A percentile compares a stretch with the other conserved stretches of the same genome.
Evolutionary conservation across 2,797 vertebrate genomes (phyloP).

Genomic region (Coregonus sp.): DNA sequence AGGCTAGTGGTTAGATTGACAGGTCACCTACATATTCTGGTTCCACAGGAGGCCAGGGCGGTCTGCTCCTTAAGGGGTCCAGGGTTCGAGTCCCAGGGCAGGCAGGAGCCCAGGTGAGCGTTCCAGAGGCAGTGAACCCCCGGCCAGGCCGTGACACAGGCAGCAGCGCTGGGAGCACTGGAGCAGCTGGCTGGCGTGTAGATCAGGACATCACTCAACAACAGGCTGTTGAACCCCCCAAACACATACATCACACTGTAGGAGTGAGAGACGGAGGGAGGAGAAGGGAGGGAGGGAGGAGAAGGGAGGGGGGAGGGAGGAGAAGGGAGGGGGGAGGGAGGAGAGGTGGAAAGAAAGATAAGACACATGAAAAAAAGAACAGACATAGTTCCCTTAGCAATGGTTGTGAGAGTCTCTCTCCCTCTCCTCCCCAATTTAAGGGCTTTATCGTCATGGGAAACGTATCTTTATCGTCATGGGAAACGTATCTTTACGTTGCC

Average conservation of each 20-base stretch:
- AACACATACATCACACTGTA: conserved; percentile 92
- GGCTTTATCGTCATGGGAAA: too few species aligned
- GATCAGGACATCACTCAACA: conserved; percentile 87
- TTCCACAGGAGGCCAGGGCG: conserved; percentile 70
- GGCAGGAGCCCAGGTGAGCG: conserved; percentile 61
- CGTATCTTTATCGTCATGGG: too few species aligned
- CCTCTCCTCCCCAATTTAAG: too few species aligned
- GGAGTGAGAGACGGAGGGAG: background rate
- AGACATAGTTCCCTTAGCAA: too few species aligned
- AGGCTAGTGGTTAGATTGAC: too few species aligned
- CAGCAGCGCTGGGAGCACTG: conserved; percentile 65
- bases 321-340: background rate
- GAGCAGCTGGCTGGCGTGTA: conserved; percentile 85
- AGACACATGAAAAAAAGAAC: too few species aligned
- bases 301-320: too few species aligned
- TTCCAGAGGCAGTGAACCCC: conserved; percentile 88
- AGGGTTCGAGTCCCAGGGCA: conserved; percentile 77
- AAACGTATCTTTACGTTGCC: too few species aligned
- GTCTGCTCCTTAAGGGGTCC: background rate
- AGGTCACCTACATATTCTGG: conserved; percentile 77
- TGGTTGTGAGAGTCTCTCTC: too few species aligned
- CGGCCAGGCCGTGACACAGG: conserved; percentile 78
- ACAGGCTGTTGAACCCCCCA: conserved; percentile 96
- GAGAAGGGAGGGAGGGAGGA: too few species aligned
- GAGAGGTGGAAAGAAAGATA: background rate